phyloP scores from a whole-genome alignment of 1,140 invertebrate genomes.

The Thaumatotibia leucotreta region DNA sequence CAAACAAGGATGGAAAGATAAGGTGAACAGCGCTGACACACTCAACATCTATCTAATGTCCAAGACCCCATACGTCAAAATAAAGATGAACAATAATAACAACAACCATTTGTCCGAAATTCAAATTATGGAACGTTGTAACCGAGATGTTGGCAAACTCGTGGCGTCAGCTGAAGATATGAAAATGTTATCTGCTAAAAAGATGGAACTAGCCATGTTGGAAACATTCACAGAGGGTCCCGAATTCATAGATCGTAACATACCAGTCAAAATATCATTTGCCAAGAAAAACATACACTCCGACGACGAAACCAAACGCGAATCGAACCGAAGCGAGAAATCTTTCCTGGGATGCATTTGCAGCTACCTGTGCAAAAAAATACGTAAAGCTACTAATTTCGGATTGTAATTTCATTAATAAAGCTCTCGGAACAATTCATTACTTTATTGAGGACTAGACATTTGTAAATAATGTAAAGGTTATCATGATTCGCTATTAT shows the following conservation, averaged over 20 bases:
- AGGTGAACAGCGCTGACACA: conserved; percentile 33
- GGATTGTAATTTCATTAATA: neutral
- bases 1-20: conserved; percentile 21
- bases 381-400: conserved; percentile 16
- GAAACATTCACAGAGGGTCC: conserved; percentile 20
- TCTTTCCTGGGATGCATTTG: conserved; percentile 59
- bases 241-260: conserved; percentile 39
- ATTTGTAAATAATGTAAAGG: conserved; percentile 30
- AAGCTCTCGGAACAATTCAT: conserved; percentile 32
- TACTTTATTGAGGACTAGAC: conserved; percentile 53
- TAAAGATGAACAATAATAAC: conserved; percentile 43
- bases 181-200: conserved; percentile 46
- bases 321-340: conserved; percentile 30
- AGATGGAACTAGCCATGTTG: conserved; percentile 42
- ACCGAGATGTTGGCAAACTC: conserved; percentile 23
- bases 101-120: conserved; percentile 55
- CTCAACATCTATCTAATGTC: conserved; percentile 43
- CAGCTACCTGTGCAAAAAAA: conserved; percentile 53
- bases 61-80: conserved; percentile 36
- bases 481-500: conserved; percentile 47
- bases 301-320: conserved; percentile 35
- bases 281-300: conserved; percentile 59
- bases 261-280: conserved; percentile 51
- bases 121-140: conserved; percentile 37
- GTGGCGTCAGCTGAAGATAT: conserved; percentile 57